Base-by-base conservation (phyloP, 1,140 invertebrate species). In the Acyrthosiphon pisum region DNA sequence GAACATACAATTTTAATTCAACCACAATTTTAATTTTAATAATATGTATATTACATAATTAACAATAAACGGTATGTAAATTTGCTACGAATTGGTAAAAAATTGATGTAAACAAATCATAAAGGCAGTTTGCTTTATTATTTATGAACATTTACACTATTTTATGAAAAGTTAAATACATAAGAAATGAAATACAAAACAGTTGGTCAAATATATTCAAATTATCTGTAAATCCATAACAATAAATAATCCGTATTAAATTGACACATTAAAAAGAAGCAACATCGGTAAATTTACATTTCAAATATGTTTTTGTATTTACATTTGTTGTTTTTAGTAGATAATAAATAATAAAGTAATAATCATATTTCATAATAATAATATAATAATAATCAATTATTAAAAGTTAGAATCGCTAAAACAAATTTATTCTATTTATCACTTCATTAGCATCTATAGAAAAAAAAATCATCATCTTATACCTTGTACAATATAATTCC, bases 351-450 rank as follows among this genome's bases (percentile, higher is more conserved):
- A 89, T 89, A 56, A 41, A 53, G 87, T 89, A 23, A 89, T 89
- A 89, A 88, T 48, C 44, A 88, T 88, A 91, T n/a, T 68, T 68
- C 30, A 91, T 91, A 76, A 91, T 91, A 60, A 90, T 90, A 41
- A 90, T 26, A 46, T 91, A 46, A 91, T 81, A 81, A 81, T 76
- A 26, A 81, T 84, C n/a, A 92, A 50, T 84, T 86, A 93, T 53
- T 93, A 56, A 93, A 90, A 90, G 37, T 90, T 93, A 86, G 35
- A 93, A 86, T 50, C 46, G 22, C 48, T 56, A 93, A 93, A 93
- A 86, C 91, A 93, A 93, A 93, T 86, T 93, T 93, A 93, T 86
- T 53, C 91, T 93, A 93, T 93, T n/a, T 93, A 93, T 93, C 91
- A 93, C 91, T 93, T 93, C 81, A 86, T 84, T 92, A 92, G 91